phyloP scores from a whole-genome alignment of 2,113 vertebrate species.

The Formicarius rufipectus region DNA sequence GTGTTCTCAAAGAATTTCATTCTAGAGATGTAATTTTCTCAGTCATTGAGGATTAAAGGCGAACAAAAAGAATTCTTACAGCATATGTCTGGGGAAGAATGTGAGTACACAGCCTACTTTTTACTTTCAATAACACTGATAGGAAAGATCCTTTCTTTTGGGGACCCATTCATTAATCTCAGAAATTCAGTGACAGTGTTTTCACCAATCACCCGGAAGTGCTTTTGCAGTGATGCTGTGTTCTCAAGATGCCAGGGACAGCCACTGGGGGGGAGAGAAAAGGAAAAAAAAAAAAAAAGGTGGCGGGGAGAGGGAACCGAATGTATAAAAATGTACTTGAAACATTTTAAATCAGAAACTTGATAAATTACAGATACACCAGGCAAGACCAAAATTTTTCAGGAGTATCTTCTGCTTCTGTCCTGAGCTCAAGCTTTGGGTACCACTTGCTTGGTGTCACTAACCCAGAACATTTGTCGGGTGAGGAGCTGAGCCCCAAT shows the following conservation, averaged over 20 bases:
- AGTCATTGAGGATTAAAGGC: not conserved
- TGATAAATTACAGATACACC: not conserved
- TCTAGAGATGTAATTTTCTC: not conserved
- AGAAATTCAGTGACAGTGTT: not conserved
- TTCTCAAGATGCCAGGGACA: not conserved
- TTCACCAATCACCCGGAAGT: not conserved
- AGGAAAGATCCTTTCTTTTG: not conserved
- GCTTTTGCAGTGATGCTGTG: not conserved
- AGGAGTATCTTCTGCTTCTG: not conserved
- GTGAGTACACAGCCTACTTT: too few relatives aligned
- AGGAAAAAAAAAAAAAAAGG: fast-evolving
- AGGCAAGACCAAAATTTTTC: too few relatives aligned
- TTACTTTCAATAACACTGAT: not conserved
- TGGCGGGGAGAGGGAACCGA: too few relatives aligned
- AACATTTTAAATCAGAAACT: not conserved
- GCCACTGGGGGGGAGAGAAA: fast-evolving
- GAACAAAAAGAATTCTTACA: not conserved
- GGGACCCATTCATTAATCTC: not conserved
- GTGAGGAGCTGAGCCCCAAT: not conserved
- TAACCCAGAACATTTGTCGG: not conserved
- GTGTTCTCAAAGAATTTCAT: not conserved
- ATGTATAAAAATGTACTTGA: not conserved
- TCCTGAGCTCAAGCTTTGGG: not conserved
- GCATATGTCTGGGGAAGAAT: not conserved
- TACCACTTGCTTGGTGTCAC: not conserved